Evolutionary conservation across 2,797 vertebrate species (phyloP), one percentile per base, ranked within the genome.

Genomic region (Pteropus rufus): DNA sequence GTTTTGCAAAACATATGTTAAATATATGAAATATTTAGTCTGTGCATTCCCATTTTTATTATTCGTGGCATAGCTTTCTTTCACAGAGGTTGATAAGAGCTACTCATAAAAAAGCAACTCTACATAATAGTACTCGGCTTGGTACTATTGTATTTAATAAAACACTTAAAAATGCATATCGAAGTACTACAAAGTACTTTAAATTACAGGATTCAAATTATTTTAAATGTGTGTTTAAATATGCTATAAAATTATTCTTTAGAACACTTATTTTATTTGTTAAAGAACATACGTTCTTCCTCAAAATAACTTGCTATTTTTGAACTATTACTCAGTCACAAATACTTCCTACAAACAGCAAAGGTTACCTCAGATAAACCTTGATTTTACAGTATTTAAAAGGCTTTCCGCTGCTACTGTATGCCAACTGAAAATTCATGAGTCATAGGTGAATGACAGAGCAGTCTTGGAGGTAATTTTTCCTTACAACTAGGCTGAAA

Each of bases 221-320:
- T 90, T 85, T 90, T 94, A 94, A 97, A 96, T 92, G 69, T 94
- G 46, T 85, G 96, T 95, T 97, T 95, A 96, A 97, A 97, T 86
- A 93, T 87, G 76, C 82, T 92, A 75, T 96, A 97, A 98, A 98
- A 98, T 98, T 97, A 98, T 97, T 98, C 97, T 97, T 98, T 92
- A 95, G 90, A 98, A 98, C 69, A 98, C 89, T 95, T 96, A 97
- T 97, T 98, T 98, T 98, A 98, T 98, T 96, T 98, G 98, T 98
- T 98, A 96, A 96, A 98, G 98, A 98, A 97, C 98, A 98, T 98
- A 98, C 97, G 98, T 96, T 98, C 98, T 98, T 98, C 98, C 98
- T 98, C 97, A 98, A 97, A 98, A 98, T 98, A 98, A 98, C 97
- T 96, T 94, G 94, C 98, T 99, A 98, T 98, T 98, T 98, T 98